These are phyloP conservation scores for Drosophila infuscata DNA, from an alignment of 2,888 invertebrate species.

Conservation along the genomic window DNA sequence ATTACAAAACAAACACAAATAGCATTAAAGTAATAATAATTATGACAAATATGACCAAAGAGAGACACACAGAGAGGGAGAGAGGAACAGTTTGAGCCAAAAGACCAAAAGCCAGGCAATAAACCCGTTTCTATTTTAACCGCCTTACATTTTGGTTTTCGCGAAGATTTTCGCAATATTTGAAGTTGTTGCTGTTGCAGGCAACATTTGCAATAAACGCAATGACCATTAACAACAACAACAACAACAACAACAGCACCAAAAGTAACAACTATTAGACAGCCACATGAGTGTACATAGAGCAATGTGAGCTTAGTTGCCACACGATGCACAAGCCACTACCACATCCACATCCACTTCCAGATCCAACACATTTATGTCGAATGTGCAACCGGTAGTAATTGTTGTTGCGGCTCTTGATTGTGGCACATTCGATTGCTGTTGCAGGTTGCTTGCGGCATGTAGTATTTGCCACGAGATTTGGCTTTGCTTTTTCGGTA, in stretches of 20 bases:
- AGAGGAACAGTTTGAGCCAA: constrained; percentile 6
- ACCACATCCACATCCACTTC: constrained; percentile 34
- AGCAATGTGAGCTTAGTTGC: constrained; percentile 53
- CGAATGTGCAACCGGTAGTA: constrained; percentile 49
- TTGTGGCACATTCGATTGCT: constrained; percentile 27
- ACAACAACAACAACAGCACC: constrained; percentile 32
- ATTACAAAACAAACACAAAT: constrained; percentile 39
- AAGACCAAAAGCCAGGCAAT: constrained; percentile 40
- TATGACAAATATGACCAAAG: constrained; percentile 21
- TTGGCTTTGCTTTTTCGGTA: constrained; percentile 19
- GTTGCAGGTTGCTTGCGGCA: constrained; percentile 28
- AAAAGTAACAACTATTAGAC: constrained; percentile 26
- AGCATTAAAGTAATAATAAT: constrained; percentile 54
- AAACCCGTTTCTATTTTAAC: constrained; percentile 65
- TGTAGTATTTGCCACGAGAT: constrained; percentile 2
- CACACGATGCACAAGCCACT: constrained; percentile 40
- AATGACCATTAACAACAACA: constrained; percentile 64
- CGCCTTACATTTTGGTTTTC: constrained; percentile 59
- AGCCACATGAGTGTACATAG: constrained; percentile 48
- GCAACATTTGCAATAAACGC: constrained; percentile 72
- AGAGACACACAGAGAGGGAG: constrained; percentile 4
- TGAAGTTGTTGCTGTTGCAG: constrained; percentile 59
- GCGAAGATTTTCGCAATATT: constrained; percentile 72
- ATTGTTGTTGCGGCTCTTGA: constrained; percentile 48
- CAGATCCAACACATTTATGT: constrained; percentile 15